Percentiles rank a stretch among this genome's conserved stretches.
Conservation (phyloP, 2,888 invertebrate species). For the Leucophenga maculata region DNA sequence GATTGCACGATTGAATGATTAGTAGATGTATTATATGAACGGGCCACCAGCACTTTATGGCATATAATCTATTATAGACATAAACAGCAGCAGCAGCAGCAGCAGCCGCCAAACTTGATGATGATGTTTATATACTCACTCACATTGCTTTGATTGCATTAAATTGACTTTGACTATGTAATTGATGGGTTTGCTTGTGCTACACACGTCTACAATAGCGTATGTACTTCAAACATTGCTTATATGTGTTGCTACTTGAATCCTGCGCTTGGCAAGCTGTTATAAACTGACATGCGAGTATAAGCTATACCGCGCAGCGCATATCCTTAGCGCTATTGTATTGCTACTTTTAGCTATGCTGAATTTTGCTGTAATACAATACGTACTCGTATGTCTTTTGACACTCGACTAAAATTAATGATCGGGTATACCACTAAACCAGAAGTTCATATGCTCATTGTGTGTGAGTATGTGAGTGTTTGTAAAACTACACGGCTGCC, state of each 20-base stretch:
- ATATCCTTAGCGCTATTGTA: constrained; percentile 1
- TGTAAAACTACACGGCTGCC: too few species aligned
- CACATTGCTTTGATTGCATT: constrained; percentile 46
- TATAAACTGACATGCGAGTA: constrained; percentile 27
- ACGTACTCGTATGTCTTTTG: constrained; percentile 41
- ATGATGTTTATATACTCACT: constrained; percentile 8
- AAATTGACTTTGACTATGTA: constrained; percentile 51
- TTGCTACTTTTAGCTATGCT: constrained; percentile 15
- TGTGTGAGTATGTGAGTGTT: too few species aligned
- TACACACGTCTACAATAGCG: constrained; percentile 5
- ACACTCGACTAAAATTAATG: constrained; percentile 54
- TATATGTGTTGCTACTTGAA: constrained; percentile 2
- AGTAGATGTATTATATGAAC: neutral
- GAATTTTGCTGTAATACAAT: constrained; percentile 48
- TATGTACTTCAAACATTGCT: neutral
- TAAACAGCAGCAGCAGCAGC: constrained; percentile 13
- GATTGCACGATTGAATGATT: too few species aligned
- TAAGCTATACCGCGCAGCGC: neutral
- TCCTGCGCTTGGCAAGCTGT: neutral
- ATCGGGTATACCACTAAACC: constrained; percentile 44
- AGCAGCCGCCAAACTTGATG: constrained; percentile 27
- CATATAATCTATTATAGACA: constrained; percentile 6
- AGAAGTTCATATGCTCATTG: constrained; percentile 19
- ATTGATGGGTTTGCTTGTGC: constrained; percentile 51
- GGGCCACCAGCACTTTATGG: neutral